Evolutionary conservation across 1,140 invertebrate genomes (phyloP).

Genomic region (Tyrophagus putrescentiae): DNA sequence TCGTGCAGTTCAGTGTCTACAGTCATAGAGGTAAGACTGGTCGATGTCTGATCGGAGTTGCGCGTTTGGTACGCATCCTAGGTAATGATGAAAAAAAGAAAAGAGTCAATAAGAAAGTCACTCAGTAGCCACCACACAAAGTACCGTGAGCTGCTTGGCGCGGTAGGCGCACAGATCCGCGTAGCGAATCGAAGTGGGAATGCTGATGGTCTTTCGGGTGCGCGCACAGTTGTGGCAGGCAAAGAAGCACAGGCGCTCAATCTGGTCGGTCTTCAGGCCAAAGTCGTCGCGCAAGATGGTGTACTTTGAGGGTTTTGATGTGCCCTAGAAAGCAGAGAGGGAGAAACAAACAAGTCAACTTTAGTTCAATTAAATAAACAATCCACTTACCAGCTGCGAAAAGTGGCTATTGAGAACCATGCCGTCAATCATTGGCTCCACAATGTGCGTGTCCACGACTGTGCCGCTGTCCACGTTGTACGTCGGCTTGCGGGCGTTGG

Average conservation of each 20-base stretch:
- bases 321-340: slow-evolving; percentile 23
- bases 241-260: slow-evolving; percentile 3
- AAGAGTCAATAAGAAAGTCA: too few species aligned
- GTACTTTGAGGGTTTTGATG: slow-evolving; percentile 26
- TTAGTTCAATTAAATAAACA: background rate
- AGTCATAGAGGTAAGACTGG: too few species aligned
- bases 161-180: slow-evolving; percentile 11
- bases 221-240: background rate
- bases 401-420: background rate
- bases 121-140: background rate
- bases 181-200: background rate
- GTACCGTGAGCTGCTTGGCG: background rate
- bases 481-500: background rate
- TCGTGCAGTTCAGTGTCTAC: too few species aligned
- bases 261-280: background rate
- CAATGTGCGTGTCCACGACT: slow-evolving; percentile 3
- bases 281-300: slow-evolving; percentile 26
- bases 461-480: slow-evolving; percentile 3
- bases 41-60: too few species aligned
- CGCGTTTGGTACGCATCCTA: too few species aligned
- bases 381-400: background rate
- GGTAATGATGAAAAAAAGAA: too few species aligned
- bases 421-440: background rate
- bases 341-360: background rate
- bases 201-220: background rate